Conservation (phyloP, 2,888 invertebrate species). For the Lasius fuliginosus region DNA sequence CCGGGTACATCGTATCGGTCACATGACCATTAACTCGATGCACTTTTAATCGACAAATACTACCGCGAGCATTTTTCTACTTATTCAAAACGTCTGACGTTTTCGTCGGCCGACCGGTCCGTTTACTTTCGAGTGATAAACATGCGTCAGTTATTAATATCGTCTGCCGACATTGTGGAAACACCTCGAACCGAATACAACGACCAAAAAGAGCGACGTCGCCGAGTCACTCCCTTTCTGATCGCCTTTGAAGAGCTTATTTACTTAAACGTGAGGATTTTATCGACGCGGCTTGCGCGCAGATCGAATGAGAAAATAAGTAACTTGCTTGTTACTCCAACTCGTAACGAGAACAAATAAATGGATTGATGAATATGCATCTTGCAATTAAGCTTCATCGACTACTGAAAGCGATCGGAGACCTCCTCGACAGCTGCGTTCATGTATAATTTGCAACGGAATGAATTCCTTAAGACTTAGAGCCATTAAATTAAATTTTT, state of each 20-base stretch:
- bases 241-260: constrained; percentile 17
- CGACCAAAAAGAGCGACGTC: neutral
- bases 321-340: constrained; percentile 13
- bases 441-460: constrained; percentile 31
- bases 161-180: neutral
- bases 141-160: neutral
- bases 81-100: constrained; percentile 4
- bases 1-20: constrained; percentile 61
- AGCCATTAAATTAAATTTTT: constrained; percentile 23
- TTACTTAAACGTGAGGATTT: constrained; percentile 30
- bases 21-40: constrained; percentile 61
- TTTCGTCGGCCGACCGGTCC: neutral
- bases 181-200: neutral
- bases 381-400: constrained; percentile 44
- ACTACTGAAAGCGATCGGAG: neutral
- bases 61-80: neutral
- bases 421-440: neutral
- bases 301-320: constrained; percentile 4
- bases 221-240: neutral
- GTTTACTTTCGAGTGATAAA: neutral
- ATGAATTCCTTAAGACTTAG: constrained; percentile 28
- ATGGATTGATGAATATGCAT: constrained; percentile 45
- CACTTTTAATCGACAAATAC: constrained; percentile 68
- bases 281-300: constrained; percentile 13
- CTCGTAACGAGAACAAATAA: constrained; percentile 33